A percentile compares a stretch with the other conserved stretches of the same genome.
These are phyloP conservation scores for Dicranocentrus wangi DNA, from an alignment of 2,888 invertebrate genomes.

Conservation along the genomic window DNA sequence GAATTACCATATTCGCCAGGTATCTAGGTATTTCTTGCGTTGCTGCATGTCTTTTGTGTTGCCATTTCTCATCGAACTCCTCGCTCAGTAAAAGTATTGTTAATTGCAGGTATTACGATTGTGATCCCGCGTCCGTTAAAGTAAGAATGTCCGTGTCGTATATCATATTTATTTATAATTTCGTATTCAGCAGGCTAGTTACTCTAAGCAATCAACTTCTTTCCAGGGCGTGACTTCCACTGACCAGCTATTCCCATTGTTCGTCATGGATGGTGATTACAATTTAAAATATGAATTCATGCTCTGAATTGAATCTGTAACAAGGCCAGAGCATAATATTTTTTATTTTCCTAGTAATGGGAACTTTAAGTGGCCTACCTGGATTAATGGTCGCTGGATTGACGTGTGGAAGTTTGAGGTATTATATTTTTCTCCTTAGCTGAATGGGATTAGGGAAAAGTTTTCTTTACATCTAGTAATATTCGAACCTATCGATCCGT, in stretches of 20 bases:
- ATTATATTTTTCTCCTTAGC: conserved; percentile 21
- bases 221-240: conserved; percentile 62
- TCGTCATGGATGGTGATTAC: conserved; percentile 67
- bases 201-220: too few species aligned
- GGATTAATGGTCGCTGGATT: conserved; percentile 68
- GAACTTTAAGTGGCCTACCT: conserved; percentile 56
- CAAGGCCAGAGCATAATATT: not conserved
- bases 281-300: not conserved
- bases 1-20: conserved; percentile 67
- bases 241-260: conserved; percentile 67
- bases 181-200: too few species aligned
- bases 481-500: too few species aligned
- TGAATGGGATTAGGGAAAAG: too few species aligned
- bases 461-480: too few species aligned
- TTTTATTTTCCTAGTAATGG: conserved; percentile 45
- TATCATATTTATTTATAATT: too few species aligned
- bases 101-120: conserved; percentile 67
- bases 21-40: too few species aligned
- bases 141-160: not conserved
- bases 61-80: too few species aligned
- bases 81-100: too few species aligned
- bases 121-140: conserved; percentile 61
- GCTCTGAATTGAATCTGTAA: not conserved
- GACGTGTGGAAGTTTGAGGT: conserved; percentile 62
- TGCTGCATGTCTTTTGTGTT: too few species aligned